phyloP scores from a whole-genome alignment of 1,140 invertebrate species.

The Luehdorfia chinensis region DNA sequence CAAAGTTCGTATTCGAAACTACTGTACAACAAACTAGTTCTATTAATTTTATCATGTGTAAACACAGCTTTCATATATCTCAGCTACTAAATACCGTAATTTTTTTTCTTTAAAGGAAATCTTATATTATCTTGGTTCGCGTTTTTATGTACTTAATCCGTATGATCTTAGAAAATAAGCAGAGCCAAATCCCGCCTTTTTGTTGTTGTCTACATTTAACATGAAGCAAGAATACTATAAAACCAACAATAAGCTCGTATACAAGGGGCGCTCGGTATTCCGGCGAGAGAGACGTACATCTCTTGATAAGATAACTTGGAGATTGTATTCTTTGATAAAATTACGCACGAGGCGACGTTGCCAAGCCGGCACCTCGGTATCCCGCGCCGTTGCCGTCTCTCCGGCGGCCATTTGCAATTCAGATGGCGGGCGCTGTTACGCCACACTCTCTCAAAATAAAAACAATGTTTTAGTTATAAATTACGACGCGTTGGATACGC shows the following conservation, averaged over 20 bases:
- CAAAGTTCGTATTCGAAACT: too few species aligned
- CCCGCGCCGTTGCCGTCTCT: conserved; percentile 46
- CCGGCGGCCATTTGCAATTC: conserved; percentile 57
- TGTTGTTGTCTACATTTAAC: conserved; percentile 20
- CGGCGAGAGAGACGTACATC: conserved; percentile 23
- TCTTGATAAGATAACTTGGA: conserved; percentile 50
- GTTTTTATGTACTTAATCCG: conserved; percentile 17
- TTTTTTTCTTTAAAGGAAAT: too few species aligned
- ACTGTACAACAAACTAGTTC: too few species aligned
- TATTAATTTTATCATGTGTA: too few species aligned
- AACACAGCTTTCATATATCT: too few species aligned
- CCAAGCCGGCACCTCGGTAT: conserved; percentile 23
- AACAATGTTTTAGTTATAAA: conserved; percentile 58
- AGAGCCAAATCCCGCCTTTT: conserved; percentile 15
- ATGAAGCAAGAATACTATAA: conserved; percentile 8
- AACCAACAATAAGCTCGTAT: conserved; percentile 3
- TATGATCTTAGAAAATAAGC: neutral
- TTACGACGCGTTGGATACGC: conserved; percentile 30
- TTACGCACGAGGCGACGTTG: conserved; percentile 49
- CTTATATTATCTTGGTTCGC: too few species aligned
- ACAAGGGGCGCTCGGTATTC: neutral
- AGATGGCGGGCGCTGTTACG: conserved; percentile 51
- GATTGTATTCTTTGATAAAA: conserved; percentile 54
- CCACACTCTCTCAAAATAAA: conserved; percentile 64
- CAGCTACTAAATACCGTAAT: too few species aligned